These are phyloP conservation scores for Andricus curvator DNA, from an alignment of 2,888 invertebrate species.

Conservation along the genomic window DNA sequence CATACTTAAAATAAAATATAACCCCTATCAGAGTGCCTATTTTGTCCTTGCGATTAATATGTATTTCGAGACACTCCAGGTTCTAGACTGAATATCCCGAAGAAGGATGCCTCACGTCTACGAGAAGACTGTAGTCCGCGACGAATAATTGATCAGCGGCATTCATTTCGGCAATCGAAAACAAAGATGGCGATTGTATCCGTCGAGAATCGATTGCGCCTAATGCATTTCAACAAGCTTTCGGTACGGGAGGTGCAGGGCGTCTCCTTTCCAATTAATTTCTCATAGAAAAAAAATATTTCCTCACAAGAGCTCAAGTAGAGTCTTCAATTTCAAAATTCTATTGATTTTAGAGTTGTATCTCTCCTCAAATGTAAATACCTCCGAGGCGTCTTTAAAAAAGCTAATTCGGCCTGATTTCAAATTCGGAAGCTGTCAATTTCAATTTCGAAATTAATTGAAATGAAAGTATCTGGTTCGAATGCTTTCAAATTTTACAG, in stretches of 20 bases:
- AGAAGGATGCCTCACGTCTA: conserved; percentile 57
- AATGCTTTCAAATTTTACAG: no score
- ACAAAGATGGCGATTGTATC: conserved; percentile 67
- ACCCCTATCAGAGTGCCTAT: neutral
- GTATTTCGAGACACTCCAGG: conserved; percentile 53
- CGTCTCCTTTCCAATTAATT: neutral
- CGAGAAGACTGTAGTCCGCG: conserved; percentile 59
- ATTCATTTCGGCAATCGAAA: conserved; percentile 72
- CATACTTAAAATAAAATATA: conserved; percentile 29
- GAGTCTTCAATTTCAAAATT: no score
- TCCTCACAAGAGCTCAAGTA: neutral
- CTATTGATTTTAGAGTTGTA: no score
- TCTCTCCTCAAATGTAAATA: no score
- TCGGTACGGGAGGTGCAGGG: neutral
- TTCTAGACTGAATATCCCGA: conserved; percentile 50
- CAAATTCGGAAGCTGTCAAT: no score
- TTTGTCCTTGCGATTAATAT: conserved; percentile 52
- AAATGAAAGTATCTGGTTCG: no score
- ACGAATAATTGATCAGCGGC: conserved; percentile 73
- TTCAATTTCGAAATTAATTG: no score
- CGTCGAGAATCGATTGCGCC: conserved; percentile 59
- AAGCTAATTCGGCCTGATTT: no score
- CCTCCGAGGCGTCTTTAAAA: no score
- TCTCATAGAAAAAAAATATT: conserved; percentile 41
- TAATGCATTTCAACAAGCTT: conserved; percentile 60